These are phyloP conservation scores for Papilio glaucus DNA, from an alignment of 1,140 invertebrate species.

Conservation along the genomic window DNA sequence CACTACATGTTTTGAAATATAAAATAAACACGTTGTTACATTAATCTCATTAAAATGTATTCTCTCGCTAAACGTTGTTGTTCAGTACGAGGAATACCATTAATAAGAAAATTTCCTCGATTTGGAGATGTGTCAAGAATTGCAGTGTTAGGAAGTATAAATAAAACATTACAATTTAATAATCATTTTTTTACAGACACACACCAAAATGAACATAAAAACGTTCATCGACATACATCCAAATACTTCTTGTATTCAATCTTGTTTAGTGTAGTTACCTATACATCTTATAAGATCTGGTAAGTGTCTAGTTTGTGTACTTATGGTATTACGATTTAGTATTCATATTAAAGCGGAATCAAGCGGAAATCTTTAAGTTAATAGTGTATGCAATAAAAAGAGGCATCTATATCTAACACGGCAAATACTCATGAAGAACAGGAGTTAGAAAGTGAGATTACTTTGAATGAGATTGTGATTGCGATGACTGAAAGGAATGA, in stretches of 20 bases:
- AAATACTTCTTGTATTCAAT: slow-evolving; percentile 65
- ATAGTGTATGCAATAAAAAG: no score
- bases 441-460: no score
- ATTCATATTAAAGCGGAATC: no score
- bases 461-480: no score
- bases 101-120: slow-evolving; percentile 50
- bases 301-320: slow-evolving; percentile 46
- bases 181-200: slow-evolving; percentile 47
- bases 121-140: slow-evolving; percentile 43
- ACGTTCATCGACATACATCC: slow-evolving; percentile 43
- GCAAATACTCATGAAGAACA: no score
- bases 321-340: slow-evolving; percentile 1
- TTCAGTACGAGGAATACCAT: slow-evolving; percentile 51
- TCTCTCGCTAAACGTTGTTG: slow-evolving; percentile 47
- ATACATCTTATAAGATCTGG: slow-evolving; percentile 70
- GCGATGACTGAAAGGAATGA: no score
- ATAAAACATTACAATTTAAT: slow-evolving; percentile 40
- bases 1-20: neutral
- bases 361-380: no score
- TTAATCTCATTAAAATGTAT: slow-evolving; percentile 56
- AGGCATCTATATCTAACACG: no score
- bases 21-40: neutral
- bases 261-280: slow-evolving; percentile 59
- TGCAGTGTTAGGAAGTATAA: slow-evolving; percentile 27
- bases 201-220: slow-evolving; percentile 44